Base-by-base conservation (phyloP, 2,888 invertebrate genomes). In the Crepidodera aurea region DNA sequence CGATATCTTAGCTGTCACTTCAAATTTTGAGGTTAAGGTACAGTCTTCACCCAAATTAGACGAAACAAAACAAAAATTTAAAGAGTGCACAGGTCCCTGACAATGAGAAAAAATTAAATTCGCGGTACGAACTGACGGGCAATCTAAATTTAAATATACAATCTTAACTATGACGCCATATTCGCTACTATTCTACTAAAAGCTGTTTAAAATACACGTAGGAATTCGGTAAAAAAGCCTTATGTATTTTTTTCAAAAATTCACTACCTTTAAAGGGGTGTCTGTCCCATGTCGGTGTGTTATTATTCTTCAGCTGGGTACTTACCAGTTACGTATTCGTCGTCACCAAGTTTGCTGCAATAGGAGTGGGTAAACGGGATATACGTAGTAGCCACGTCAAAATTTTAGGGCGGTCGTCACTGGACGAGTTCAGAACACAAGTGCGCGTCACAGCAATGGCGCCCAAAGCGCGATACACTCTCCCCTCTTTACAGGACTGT, bases 361-460 rank as follows among this genome's bases (percentile, higher is more conserved):
- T 90, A 90, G 90, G 92, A 92, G 90, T 92, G 92, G 92, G 91
- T 90, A 91, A 91, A 88, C 89, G 88, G 88, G 88, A 88, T 87
- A 90, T 92, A 93, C 92, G 93, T 93, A 93, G 90, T 88, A 90
- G 90, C 90, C 90, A 91, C 91, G 91, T 91, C 91, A 91, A 91
- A 90, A 89, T 88, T 88, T 88, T 88, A 88, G 88, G 88, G 87
- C 88, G 88, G 84, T 90, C 90, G 90, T 90, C 90, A 90, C 90
- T 88, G 88, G 87, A 86, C 85, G 87, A 88, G 86, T 85, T 85
- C 87, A 85, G 86, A 87, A 87, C 86, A 85, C 86, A 86, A 86
- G 85, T 85, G 87, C 88, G 89, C 88, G 89, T 89, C 89, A 89
- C 87, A 86, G 85, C 86, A 87, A 88, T 88, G 88, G 88, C 88